phyloP scores from a whole-genome alignment of 2,797 vertebrate species.

The Myripristis murdjan region DNA sequence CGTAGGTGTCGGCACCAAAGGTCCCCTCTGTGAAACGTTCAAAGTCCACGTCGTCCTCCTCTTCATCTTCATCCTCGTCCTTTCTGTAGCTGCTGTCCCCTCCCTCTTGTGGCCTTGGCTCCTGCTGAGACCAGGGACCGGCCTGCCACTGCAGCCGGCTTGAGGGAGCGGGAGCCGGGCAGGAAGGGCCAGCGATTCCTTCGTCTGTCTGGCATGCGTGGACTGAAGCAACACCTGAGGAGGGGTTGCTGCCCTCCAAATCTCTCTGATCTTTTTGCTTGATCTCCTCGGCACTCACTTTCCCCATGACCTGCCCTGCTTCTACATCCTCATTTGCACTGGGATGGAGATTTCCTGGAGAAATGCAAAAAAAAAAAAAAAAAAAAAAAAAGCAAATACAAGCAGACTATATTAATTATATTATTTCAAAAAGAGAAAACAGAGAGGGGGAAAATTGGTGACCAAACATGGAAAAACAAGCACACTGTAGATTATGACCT shows the following conservation, averaged over 20 bases:
- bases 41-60: constrained; percentile 86
- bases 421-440: not conserved
- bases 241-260: not conserved
- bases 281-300: constrained; percentile 28
- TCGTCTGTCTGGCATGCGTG: constrained; percentile 38
- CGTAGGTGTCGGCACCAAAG: constrained; percentile 79
- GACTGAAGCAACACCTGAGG: constrained; percentile 28
- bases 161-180: constrained; percentile 59
- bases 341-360: constrained; percentile 54
- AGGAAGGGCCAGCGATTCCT: constrained; percentile 33
- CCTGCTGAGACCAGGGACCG: constrained; percentile 79
- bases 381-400: not conserved
- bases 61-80: constrained; percentile 70
- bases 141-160: constrained; percentile 88
- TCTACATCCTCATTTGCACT: constrained; percentile 35
- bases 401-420: not conserved
- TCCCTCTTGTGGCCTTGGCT: constrained; percentile 56
- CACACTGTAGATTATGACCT: too few relatives aligned
- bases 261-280: constrained; percentile 64
- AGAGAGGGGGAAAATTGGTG: too few relatives aligned
- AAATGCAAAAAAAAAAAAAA: constrained; percentile 19
- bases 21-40: constrained; percentile 81
- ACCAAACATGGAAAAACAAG: too few relatives aligned
- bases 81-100: constrained; percentile 70
- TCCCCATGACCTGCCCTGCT: constrained; percentile 9